Base-by-base conservation (phyloP, 2,113 vertebrate genomes). In the Nothoprocta perdicaria region DNA sequence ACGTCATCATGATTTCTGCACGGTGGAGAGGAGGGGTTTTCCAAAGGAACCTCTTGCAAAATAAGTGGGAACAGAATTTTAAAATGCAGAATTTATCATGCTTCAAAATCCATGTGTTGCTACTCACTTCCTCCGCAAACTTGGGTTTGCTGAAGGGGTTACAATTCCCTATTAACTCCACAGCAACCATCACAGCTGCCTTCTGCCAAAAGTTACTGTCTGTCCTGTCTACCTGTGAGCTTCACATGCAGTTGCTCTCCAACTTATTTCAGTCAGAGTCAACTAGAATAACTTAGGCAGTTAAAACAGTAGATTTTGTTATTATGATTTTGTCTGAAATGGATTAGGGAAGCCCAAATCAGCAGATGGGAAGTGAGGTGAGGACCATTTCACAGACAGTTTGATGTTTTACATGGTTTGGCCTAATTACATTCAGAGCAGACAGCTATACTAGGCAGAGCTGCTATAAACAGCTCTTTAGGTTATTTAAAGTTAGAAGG, bases 31-130 rank as follows among this genome's bases (percentile, higher is more conserved):
- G 83, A 90, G 72, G 65, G 77, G 65, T 78, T 90, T 81, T 80
- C 73, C 86, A 96, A 80, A 27, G 88, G 80, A 94, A 76, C 66
- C 62, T 94, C 85, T 95, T 95, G 86, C 1, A 5, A 95, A 95
- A 94, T 57, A 75, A 48, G 22, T 12, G 78, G 84, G 58, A 95
- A 93, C 9, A 62, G 69, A 95, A 45, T 48, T 84, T 33, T 29
- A 75, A 72, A 62, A 48, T 48, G 48, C 66, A 41, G 88, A 84
- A 72, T 78, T 77, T 85, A 46, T 61, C 43, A 7, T 6, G 14
- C 40, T 94, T 77, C 61, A 68, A 89, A 85, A 92, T 88, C 73
- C 82, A 46, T 77, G 50, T 41, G 48, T 67, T 80, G 27, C 72
- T 85, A 27, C 52, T 94, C 38, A 23, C 61, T 95, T 95, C 79